Evolutionary conservation across 2,888 invertebrate species (phyloP), one percentile per base, ranked within the genome.

Genomic region (Marasmarcha lunaedactyla): DNA sequence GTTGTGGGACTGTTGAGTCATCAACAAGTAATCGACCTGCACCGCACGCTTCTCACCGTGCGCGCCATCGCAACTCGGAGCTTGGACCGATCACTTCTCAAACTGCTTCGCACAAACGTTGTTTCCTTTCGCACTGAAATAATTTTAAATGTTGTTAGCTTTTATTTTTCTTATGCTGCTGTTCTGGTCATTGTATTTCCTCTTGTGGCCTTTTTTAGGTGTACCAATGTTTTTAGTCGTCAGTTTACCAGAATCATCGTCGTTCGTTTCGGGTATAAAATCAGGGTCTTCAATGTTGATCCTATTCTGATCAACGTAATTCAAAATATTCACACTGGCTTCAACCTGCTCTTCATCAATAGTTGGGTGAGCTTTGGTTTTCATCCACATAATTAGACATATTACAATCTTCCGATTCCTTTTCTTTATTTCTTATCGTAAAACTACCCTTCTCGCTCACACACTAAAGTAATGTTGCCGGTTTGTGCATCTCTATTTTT

Each of bases 171-270:
- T 30, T 20, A 40, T 27, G 20, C 33, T 30, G 30, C 40, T 35
- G 15, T 40, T 40, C 12, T 40, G 36, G 15, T 40, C 30, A 1
- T 9, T 6, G 33, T 15, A 36, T 40, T 36, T 40, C 20, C 40
- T 40, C 13, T 40, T 40, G 1, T 36, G 36, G 2, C 40, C 40
- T 40, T 36, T 36, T 30, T 33, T 40, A n/a, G 40, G 40, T 40
- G 36, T 40, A 13, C 40, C 40, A 13, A 15, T 36, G 36, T 40
- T 15, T 36, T 14, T 12, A 30, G 39, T 30, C 12, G 35, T 15
- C 11, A 6, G 26, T 15, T 39, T 26, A 27, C 27, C 39, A 39
- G 27, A 30, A 35, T 35, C 15, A 15, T 15, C 27, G 27, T 35
- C 14, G 15, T 36, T 39, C 9, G 15, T 11, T 20, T 33, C 33